Evolutionary conservation across 2,888 invertebrate species (phyloP), one percentile per base, ranked within the genome.

Genomic region (Polyploca ridens): DNA sequence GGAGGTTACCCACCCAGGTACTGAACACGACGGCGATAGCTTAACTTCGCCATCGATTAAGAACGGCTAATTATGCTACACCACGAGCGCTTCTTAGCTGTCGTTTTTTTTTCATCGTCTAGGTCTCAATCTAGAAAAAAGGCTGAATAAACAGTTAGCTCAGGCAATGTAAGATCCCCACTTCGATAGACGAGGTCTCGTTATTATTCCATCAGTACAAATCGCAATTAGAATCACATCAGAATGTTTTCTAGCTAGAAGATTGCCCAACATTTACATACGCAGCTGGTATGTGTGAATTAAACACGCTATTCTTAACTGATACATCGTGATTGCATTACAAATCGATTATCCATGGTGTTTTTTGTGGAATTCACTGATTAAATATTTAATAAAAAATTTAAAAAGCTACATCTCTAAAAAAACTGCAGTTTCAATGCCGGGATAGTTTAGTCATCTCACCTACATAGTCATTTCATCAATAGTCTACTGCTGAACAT

Each of bases 211-310:
- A 54, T 54, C 54, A 19, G 54, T 4, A 54, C 3, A 10, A 54
- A 54, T 54, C 19, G 10, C 19, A 54, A 54, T 54, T 54, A 54
- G n/a, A 54, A 54, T 19, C 54, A 19, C 54, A 54, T 54, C 54
- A 19, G 19, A 14, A 27, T 27, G 19, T 54, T 2, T 54, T 54
- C 19, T n/a, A 54, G 54, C 1, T 19, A 54, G 19, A 16, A 54
- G 2, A 54, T 54, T 54, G 54, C 8, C 54, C 19, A 54, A 54
- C 54, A 54, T 54, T 54, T 19, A 19, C 54, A 54, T 54, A 54
- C 19, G 19, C 10, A 54, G 14, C 54, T 19, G 10, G 54, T 19
- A 54, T 19, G 10, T 54, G 1, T 54, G 54, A 19, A 54, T 54
- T 19, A 19, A 54, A 54, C 19, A 54, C 54, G 54, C 19, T 19